Evolutionary conservation across 2,797 vertebrate genomes (phyloP).

Genomic region (Sebastes glaucus): DNA sequence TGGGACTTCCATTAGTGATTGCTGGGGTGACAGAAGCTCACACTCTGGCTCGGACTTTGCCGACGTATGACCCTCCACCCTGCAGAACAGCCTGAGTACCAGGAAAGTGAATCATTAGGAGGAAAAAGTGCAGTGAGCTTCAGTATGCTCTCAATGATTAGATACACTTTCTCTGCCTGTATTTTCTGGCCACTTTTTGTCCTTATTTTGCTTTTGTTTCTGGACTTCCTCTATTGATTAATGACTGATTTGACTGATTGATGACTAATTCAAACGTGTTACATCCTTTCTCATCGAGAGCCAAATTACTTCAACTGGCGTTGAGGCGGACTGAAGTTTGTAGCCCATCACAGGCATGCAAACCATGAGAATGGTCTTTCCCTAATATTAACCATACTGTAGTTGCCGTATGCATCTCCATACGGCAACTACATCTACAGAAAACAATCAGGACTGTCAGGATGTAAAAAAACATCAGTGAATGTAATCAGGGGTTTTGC

Average conservation of each 20-base stretch:
- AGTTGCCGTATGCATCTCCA: not conserved
- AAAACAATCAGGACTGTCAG: not conserved
- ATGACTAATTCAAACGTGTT: not conserved
- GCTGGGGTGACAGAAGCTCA: conserved; percentile 68
- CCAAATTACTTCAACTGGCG: not conserved
- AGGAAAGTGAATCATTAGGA: conserved; percentile 59
- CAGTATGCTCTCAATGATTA: conserved; percentile 27
- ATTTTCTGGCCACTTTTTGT: not conserved
- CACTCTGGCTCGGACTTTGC: conserved; percentile 36
- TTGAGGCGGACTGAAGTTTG: not conserved
- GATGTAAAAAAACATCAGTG: not conserved
- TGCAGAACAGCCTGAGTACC: conserved; percentile 46
- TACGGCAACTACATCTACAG: not conserved
- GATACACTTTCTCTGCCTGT: not conserved
- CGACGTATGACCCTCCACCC: conserved; percentile 54
- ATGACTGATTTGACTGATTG: not conserved
- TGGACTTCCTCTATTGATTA: not conserved
- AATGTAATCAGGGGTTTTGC: not conserved
- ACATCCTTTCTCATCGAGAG: not conserved
- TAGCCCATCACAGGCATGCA: not conserved
- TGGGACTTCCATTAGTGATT: conserved; percentile 71
- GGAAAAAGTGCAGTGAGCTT: conserved; percentile 33
- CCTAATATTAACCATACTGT: not conserved
- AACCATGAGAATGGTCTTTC: not conserved
- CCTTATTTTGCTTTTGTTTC: not conserved